phyloP scores from a whole-genome alignment of 1,140 invertebrate species.

The Solenopsis invicta region DNA sequence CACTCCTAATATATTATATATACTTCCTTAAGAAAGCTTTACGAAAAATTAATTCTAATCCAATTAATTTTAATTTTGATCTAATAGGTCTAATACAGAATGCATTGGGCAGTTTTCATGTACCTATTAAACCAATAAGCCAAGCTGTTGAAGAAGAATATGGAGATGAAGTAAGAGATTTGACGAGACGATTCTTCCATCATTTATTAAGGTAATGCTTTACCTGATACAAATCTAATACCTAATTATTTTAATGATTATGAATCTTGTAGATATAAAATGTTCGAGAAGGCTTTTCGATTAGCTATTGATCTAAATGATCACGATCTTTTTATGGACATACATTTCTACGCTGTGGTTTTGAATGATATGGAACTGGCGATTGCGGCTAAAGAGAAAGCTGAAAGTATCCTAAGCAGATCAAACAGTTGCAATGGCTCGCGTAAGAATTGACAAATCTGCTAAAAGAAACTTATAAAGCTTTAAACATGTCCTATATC shows the following conservation, averaged over 20 bases:
- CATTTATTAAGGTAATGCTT: constrained; percentile 90
- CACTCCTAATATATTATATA: too few species aligned
- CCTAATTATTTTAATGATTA: constrained; percentile 29
- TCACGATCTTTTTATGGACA: constrained; percentile 94
- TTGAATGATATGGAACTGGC: constrained; percentile 91
- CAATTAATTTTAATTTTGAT: neutral
- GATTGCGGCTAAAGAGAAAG: constrained; percentile 91
- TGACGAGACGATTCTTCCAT: constrained; percentile 93
- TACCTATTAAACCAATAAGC: constrained; percentile 89
- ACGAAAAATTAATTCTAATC: neutral
- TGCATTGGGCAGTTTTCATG: constrained; percentile 91
- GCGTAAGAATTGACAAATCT: constrained; percentile 79
- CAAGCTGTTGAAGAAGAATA: constrained; percentile 91
- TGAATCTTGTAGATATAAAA: constrained; percentile 88
- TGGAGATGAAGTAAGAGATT: constrained; percentile 90
- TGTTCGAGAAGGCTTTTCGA: constrained; percentile 95
- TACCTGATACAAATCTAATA: neutral
- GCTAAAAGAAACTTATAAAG: neutral
- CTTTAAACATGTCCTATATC: neutral
- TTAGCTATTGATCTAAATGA: constrained; percentile 94
- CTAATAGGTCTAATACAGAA: constrained; percentile 89
- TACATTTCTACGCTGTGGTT: constrained; percentile 92
- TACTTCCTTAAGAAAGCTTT: too few species aligned
- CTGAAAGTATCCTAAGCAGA: constrained; percentile 89
- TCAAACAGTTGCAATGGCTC: constrained; percentile 88